Evolutionary conservation across 2,113 vertebrate species (phyloP).

Genomic region (Neolamprologus ventralis): DNA sequence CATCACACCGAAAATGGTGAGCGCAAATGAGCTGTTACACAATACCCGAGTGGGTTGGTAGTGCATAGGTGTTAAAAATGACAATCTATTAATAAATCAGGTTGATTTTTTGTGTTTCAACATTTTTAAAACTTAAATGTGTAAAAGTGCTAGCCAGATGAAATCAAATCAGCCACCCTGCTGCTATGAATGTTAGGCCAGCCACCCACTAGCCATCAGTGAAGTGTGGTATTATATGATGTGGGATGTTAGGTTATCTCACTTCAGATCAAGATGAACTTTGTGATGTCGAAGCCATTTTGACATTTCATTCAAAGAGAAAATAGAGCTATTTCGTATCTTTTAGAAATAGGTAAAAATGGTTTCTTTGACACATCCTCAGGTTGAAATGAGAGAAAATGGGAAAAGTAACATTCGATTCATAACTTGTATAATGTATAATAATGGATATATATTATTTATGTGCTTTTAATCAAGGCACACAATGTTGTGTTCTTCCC

Average conservation of each 20-base stretch:
- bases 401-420: not conserved
- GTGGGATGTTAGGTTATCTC: not conserved
- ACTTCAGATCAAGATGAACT: not conserved
- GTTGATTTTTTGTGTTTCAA: not conserved
- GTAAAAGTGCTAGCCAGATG: not conserved
- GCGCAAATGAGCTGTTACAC: not conserved
- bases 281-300: not conserved
- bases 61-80: not conserved
- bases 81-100: not conserved
- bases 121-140: not conserved
- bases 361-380: not conserved
- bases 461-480: not conserved
- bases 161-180: not conserved
- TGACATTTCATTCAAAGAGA: not conserved
- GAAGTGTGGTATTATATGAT: not conserved
- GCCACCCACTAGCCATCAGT: not conserved
- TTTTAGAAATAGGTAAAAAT: not conserved
- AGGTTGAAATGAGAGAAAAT: not conserved
- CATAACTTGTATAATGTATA: not conserved
- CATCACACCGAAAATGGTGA: not conserved
- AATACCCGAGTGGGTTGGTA: not conserved
- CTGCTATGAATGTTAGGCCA: not conserved
- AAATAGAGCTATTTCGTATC: not conserved
- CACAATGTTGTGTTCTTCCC: not conserved
- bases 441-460: not conserved